Evolutionary conservation across 2,113 vertebrate genomes (phyloP).

Genomic region (Neopipo cinnamomea): DNA sequence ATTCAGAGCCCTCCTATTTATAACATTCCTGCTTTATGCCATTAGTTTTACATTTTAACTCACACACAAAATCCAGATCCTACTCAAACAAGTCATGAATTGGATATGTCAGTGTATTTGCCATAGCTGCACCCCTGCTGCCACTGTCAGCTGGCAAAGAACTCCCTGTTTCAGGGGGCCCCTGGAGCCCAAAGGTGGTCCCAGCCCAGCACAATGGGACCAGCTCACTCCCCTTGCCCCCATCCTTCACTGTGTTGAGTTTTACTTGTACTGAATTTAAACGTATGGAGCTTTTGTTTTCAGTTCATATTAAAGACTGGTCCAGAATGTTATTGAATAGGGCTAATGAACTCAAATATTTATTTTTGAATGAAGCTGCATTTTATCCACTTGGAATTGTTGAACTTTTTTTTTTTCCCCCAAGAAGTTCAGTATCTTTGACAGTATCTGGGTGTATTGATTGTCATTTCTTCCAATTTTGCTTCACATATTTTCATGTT

Average conservation of each 20-base stretch:
- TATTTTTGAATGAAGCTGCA: not conserved
- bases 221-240: not conserved
- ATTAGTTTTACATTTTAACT: not conserved
- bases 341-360: not conserved
- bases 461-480: not conserved
- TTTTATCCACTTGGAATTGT: not conserved
- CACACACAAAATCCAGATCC: not conserved
- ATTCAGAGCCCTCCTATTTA: not conserved
- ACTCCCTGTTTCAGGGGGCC: not conserved
- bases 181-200: not conserved
- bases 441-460: not conserved
- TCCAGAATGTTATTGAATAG: not conserved
- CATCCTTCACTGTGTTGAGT: not conserved
- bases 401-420: not conserved
- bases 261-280: not conserved
- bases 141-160: not conserved
- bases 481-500: not conserved
- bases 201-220: fast-evolving
- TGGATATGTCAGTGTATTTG: fast-evolving
- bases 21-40: not conserved
- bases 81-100: not conserved
- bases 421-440: not conserved
- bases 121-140: not conserved
- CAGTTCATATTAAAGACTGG: not conserved
- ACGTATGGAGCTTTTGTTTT: not conserved